phyloP scores from a whole-genome alignment of 2,797 vertebrate species.

The Poeciliopsis gracilis region DNA sequence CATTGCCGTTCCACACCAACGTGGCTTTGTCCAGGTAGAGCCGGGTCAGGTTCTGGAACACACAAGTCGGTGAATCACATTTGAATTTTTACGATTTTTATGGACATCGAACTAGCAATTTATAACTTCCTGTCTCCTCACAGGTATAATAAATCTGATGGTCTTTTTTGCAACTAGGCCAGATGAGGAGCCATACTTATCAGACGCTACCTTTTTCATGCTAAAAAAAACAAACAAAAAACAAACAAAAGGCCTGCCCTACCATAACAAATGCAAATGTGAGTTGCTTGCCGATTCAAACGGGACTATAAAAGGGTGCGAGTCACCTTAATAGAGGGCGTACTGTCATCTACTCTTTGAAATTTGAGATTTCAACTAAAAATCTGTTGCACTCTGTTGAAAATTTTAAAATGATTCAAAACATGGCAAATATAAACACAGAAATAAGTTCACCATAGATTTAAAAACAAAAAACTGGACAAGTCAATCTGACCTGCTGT shows the following conservation, averaged over 20 bases:
- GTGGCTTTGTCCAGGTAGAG: slow-evolving; percentile 95
- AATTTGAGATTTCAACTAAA: background rate
- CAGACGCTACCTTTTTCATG: background rate
- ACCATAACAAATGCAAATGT: background rate
- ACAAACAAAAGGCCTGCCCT: background rate
- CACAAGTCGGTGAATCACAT: background rate
- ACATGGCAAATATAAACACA: background rate
- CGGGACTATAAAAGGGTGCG: background rate
- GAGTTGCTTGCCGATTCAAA: background rate
- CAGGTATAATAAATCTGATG: background rate
- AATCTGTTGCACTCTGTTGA: background rate
- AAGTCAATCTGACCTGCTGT: background rate
- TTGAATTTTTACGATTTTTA: background rate
- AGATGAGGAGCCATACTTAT: background rate
- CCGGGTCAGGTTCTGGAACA: slow-evolving; percentile 86
- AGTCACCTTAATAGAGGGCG: background rate
- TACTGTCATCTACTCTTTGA: background rate
- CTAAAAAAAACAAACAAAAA: background rate
- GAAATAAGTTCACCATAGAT: background rate
- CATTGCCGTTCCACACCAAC: slow-evolving; percentile 96
- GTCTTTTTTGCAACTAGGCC: background rate
- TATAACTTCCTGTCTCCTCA: background rate
- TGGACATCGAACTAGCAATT: background rate
- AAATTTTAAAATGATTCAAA: background rate
- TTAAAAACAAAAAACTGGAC: background rate